Percentiles rank a stretch among this genome's conserved stretches.
Evolutionary conservation across 1,140 invertebrate genomes (phyloP).

Genomic region (Brachionus manjavacas): DNA sequence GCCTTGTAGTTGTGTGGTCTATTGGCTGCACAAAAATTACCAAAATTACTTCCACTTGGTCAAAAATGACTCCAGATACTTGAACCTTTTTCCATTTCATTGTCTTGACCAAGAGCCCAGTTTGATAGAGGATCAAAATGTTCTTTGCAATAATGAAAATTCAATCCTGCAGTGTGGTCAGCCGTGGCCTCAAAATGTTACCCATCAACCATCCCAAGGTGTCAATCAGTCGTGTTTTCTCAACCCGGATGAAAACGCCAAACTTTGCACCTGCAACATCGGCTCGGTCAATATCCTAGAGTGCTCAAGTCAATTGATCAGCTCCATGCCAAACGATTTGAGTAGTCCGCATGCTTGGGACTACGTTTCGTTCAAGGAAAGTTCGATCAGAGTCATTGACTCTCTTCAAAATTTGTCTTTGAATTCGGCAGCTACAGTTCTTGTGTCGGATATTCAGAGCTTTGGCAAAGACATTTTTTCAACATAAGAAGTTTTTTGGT

Average conservation of each 20-base stretch:
- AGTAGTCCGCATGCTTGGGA: background rate
- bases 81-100: background rate
- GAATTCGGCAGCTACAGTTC: background rate
- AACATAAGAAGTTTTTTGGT: background rate
- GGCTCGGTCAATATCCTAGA: background rate
- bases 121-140: background rate
- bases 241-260: background rate
- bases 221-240: background rate
- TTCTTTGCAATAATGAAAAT: background rate
- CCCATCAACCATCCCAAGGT: background rate
- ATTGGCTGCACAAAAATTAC: slow-evolving; percentile 25
- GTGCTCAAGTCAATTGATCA: background rate
- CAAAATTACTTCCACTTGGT: background rate
- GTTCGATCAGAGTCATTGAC: background rate
- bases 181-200: background rate
- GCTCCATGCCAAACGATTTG: background rate
- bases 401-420: background rate
- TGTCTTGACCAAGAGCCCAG: background rate
- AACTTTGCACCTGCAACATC: background rate
- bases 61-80: background rate
- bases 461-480: slow-evolving; percentile 1
- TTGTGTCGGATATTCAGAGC: background rate
- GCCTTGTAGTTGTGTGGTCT: slow-evolving; percentile 21
- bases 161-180: background rate
- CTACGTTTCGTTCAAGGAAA: slow-evolving; percentile 16